phyloP scores from a whole-genome alignment of 1,140 invertebrate genomes.

The Hylaeus volcanicus region DNA sequence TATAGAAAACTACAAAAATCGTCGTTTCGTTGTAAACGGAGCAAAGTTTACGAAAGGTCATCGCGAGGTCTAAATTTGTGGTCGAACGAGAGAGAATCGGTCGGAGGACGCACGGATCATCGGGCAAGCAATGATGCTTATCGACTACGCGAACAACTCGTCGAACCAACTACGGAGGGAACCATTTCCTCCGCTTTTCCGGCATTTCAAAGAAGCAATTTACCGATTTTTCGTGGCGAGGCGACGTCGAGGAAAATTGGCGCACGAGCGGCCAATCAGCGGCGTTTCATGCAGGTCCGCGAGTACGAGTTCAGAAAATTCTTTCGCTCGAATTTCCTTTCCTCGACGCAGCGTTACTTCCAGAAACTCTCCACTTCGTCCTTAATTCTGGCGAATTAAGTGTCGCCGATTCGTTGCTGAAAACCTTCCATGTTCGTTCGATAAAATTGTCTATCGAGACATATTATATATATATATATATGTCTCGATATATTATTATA shows the following conservation, averaged over 20 bases:
- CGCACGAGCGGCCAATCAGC: slow-evolving; percentile 77
- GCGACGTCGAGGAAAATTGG: slow-evolving; percentile 74
- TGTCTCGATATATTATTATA: too few species aligned
- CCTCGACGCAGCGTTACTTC: neutral
- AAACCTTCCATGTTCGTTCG: too few species aligned
- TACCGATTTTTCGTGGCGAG: slow-evolving; percentile 77
- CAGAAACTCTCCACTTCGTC: slow-evolving; percentile 33
- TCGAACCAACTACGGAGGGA: slow-evolving; percentile 69
- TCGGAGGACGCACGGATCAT: slow-evolving; percentile 9
- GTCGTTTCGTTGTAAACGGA: neutral
- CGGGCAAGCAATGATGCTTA: slow-evolving; percentile 19
- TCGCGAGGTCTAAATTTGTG: slow-evolving; percentile 9
- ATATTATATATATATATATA: too few species aligned
- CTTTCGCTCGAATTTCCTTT: slow-evolving; percentile 56
- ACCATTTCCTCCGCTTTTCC: slow-evolving; percentile 64
- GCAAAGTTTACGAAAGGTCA: neutral
- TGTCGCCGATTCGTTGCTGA: neutral
- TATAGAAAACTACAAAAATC: neutral
- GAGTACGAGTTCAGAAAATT: slow-evolving; percentile 66
- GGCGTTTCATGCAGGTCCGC: slow-evolving; percentile 75
- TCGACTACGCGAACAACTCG: slow-evolving; percentile 58
- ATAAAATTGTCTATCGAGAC: neutral
- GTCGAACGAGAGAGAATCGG: slow-evolving; percentile 28
- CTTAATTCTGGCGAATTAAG: slow-evolving; percentile 28
- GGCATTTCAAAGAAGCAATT: slow-evolving; percentile 79